A percentile compares a stretch with the other conserved stretches of the same genome.
Evolutionary conservation across 2,888 invertebrate species (phyloP).

Genomic region (Drosophila emarginata): DNA sequence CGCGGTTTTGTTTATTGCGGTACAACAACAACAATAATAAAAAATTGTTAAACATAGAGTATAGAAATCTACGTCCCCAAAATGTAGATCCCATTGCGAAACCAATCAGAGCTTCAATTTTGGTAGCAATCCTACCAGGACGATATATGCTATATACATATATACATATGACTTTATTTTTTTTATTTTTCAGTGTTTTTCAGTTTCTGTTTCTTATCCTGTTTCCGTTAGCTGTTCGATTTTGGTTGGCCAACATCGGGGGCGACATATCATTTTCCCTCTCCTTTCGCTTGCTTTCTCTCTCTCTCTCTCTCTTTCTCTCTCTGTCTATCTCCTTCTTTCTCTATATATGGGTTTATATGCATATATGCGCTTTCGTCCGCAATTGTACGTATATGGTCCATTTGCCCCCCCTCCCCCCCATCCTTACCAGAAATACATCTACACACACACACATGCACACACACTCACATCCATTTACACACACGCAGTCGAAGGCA

Average conservation of each 20-base stretch:
- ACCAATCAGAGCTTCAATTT: background rate
- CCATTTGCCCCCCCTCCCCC: background rate
- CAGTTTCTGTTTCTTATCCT: conserved; percentile 1
- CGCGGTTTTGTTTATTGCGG: conserved; percentile 68
- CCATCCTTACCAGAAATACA: no score
- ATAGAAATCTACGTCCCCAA: background rate
- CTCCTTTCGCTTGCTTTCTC: background rate
- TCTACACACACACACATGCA: conserved; percentile 24
- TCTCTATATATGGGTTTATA: conserved; percentile 49
- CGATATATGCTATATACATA: background rate
- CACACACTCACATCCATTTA: conserved; percentile 20
- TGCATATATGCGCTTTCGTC: conserved; percentile 53
- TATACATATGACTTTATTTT: background rate
- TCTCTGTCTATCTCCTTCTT: conserved; percentile 5
- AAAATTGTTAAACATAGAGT: background rate
- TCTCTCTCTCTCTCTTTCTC: background rate
- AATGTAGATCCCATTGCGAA: background rate
- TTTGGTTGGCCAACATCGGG: conserved; percentile 67
- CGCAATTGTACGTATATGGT: conserved; percentile 4
- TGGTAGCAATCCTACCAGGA: background rate
- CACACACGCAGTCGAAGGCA: background rate
- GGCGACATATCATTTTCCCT: background rate
- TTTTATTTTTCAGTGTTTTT: background rate
- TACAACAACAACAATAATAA: conserved; percentile 23
- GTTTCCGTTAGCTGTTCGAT: conserved; percentile 56